Conservation (phyloP, 2,113 vertebrate species). For the Collichthys lucidus region DNA sequence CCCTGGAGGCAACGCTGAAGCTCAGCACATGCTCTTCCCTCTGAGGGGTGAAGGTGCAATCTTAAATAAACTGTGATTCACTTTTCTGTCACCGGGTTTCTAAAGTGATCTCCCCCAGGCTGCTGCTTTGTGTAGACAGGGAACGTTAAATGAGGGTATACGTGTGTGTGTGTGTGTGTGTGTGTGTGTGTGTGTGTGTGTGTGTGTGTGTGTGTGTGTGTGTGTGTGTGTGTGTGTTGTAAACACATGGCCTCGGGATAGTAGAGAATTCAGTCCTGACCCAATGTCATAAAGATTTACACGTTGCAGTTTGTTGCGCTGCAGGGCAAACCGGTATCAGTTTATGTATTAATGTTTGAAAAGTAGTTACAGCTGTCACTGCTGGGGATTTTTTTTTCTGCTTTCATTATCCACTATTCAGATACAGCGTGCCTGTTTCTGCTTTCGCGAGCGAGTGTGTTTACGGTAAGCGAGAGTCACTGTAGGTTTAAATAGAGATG, state of each 20-base stretch:
- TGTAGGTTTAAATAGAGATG: constrained; percentile 26
- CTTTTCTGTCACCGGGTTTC: constrained; percentile 56
- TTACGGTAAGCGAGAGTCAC: constrained; percentile 3
- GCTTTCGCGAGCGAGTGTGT: constrained; percentile 25
- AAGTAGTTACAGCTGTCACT: constrained; percentile 33
- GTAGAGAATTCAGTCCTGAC: background rate
- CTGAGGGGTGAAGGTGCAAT: constrained; percentile 24
- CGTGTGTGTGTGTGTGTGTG: background rate
- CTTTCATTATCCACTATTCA: background rate
- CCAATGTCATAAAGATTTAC: constrained; percentile 30
- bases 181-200: background rate
- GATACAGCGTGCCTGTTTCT: background rate
- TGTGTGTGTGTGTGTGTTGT: background rate
- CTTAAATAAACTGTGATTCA: constrained; percentile 64
- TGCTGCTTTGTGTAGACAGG: constrained; percentile 47
- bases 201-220: too few species aligned
- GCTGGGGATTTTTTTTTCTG: constrained; percentile 12
- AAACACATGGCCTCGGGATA: constrained; percentile 40
- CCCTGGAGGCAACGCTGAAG: constrained; percentile 8
- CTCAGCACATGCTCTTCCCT: background rate
- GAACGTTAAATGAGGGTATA: constrained; percentile 23
- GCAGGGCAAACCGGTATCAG: background rate
- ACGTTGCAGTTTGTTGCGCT: background rate
- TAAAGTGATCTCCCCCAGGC: constrained; percentile 43
- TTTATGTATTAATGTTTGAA: constrained; percentile 2